Evolutionary conservation across 1,140 invertebrate species (phyloP).

Genomic region (Lethrus apterus): DNA sequence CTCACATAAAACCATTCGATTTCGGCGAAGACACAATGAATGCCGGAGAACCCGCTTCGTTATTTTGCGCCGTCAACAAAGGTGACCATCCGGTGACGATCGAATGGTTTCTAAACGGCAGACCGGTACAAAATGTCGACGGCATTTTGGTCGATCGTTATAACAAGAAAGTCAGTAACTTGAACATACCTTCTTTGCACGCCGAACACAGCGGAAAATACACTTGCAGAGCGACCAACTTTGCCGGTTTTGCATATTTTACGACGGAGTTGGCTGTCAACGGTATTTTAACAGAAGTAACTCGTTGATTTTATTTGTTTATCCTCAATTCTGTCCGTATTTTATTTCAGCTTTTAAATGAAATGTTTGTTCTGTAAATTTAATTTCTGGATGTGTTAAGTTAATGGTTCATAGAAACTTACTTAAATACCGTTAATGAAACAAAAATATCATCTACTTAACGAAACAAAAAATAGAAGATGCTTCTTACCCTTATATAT

Average conservation of each 20-base stretch:
- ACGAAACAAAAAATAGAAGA: no score
- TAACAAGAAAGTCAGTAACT: constrained; percentile 35
- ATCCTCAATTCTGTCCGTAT: neutral
- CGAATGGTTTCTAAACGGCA: constrained; percentile 53
- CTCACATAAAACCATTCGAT: constrained; percentile 53
- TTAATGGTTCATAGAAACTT: no score
- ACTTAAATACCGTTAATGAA: no score
- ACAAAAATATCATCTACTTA: no score
- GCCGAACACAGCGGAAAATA: constrained; percentile 62
- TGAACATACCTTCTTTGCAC: constrained; percentile 54
- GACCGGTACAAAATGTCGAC: constrained; percentile 32
- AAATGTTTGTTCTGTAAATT: neutral
- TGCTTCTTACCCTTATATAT: no score
- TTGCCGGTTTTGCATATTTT: constrained; percentile 54
- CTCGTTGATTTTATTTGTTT: no score
- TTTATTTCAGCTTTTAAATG: neutral
- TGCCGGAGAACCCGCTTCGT: constrained; percentile 58
- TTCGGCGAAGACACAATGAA: constrained; percentile 49
- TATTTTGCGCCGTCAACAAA: constrained; percentile 59
- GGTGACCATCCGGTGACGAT: constrained; percentile 61
- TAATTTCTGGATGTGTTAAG: no score
- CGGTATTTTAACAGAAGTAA: constrained; percentile 42
- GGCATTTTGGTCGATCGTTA: constrained; percentile 41
- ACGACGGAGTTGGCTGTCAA: constrained; percentile 53
- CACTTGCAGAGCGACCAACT: constrained; percentile 69